phyloP scores from a whole-genome alignment of 2,113 vertebrate genomes.

The Paradoxurus hermaphroditus region DNA sequence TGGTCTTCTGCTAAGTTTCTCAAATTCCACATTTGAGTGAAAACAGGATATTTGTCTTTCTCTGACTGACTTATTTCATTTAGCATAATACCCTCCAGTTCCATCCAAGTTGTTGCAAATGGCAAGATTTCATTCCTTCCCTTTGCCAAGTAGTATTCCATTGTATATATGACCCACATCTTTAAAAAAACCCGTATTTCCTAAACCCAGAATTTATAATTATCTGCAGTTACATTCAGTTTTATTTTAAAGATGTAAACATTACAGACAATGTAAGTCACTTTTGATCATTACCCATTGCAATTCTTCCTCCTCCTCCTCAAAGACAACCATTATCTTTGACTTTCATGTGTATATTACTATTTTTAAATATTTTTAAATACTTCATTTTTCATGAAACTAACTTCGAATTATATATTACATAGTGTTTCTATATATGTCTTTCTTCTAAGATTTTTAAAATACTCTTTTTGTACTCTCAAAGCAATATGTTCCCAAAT shows the following conservation, averaged over 20 bases:
- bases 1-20: too few relatives aligned
- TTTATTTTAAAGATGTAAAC: constrained; percentile 45
- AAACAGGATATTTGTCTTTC: too few relatives aligned
- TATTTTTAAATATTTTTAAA: constrained; percentile 39
- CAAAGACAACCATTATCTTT: not conserved
- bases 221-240: not conserved
- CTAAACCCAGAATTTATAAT: not conserved
- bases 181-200: not conserved
- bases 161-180: too few relatives aligned
- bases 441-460: constrained; percentile 7
- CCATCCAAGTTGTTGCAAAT: too few relatives aligned
- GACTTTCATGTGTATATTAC: not conserved
- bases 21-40: too few relatives aligned
- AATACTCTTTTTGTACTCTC: not conserved
- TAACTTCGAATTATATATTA: constrained; percentile 12
- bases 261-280: not conserved
- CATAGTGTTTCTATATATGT: not conserved
- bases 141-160: too few relatives aligned
- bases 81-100: too few relatives aligned
- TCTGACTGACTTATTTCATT: too few relatives aligned
- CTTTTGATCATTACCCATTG: not conserved
- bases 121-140: too few relatives aligned
- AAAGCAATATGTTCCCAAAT: constrained; percentile 29
- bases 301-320: not conserved
- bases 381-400: constrained; percentile 17